These are phyloP conservation scores for Trypoxylon attenuatum DNA, from an alignment of 2,888 invertebrate genomes.

Conservation along the genomic window DNA sequence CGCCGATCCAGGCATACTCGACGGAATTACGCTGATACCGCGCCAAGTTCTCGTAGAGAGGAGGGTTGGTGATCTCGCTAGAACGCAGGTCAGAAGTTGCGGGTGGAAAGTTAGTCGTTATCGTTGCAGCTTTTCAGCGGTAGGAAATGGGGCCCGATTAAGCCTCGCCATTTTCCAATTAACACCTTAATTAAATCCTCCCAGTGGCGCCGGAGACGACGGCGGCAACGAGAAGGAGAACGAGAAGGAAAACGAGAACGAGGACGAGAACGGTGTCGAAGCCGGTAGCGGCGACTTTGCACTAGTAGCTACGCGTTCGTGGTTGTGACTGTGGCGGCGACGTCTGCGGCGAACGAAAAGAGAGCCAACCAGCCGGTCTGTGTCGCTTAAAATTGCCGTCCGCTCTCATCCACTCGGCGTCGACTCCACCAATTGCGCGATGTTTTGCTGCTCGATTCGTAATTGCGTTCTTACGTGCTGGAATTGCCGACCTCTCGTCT, in stretches of 20 bases:
- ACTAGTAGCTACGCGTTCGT: too few relatives aligned
- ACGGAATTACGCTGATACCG: too few relatives aligned
- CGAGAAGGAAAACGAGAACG: too few relatives aligned
- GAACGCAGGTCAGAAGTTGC: conserved; percentile 49
- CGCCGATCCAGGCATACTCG: too few relatives aligned
- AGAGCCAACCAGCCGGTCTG: too few relatives aligned
- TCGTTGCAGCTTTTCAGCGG: conserved; percentile 65
- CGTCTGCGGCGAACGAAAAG: conserved; percentile 34
- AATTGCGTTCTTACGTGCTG: conserved; percentile 61
- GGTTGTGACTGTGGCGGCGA: too few relatives aligned
- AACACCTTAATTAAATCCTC: conserved; percentile 73
- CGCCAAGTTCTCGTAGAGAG: conserved; percentile 17
- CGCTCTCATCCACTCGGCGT: conserved; percentile 23
- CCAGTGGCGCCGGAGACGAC: conserved; percentile 28
- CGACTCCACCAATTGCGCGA: conserved; percentile 53
- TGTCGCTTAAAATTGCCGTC: too few relatives aligned
- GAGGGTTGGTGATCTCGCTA: conserved; percentile 18
- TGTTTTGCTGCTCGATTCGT: conserved; percentile 56
- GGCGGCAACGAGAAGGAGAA: conserved; percentile 17
- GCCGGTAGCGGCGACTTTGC: too few relatives aligned
- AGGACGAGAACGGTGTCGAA: too few relatives aligned
- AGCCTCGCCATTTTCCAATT: conserved; percentile 73
- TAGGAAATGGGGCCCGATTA: conserved; percentile 68
- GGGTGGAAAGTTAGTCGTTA: conserved; percentile 67
- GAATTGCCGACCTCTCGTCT: conserved; percentile 46